Evolutionary conservation across 1,140 invertebrate species (phyloP), one percentile per base, ranked within the genome.

Genomic region (Stegodyphus mimosarum): DNA sequence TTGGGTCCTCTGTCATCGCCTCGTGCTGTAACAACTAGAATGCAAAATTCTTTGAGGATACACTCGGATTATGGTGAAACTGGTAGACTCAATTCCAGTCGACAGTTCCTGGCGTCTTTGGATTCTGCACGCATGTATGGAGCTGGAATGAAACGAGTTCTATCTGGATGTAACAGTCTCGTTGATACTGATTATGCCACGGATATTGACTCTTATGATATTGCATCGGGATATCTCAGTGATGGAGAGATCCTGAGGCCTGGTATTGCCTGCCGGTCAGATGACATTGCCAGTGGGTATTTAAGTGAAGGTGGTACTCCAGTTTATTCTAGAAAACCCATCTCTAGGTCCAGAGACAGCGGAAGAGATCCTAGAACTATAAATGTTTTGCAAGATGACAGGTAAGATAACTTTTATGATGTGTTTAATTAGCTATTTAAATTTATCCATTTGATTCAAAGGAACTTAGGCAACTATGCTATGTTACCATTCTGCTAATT

Each of bases 271-370:
- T 89, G 92, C 89, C 93, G 86, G 6, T 93, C 77, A 11, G 91
- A 91, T 74, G 91, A 92, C 72, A 90, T 90, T 89, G 87, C 88
- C 87, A 90, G 96, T 90, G 97, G 97, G n/a, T 98, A 98, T 89
- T 93, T 97, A 91, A 96, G 95, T 7, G 96, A 97, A 91, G 96
- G 96, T 51, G 95, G 96, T 49, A 95, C 83, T 49, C 75, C 87
- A 17, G 75, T 85, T 4, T 87, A 87, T 81, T 71, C 83, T 11
- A 69, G 87, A 60, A 87, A 85, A 53, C 18, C 51, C 9, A 78
- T 81, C n/a, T 48, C 76, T 11, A 60, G 87, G 49, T 13, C 48
- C 5, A 52, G 69, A 63, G 52, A 92, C 90, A 87, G 90, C 74
- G 48, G 50, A 11, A 71, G 73, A 67, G 84, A 86, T 10, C 75